Base-by-base conservation (phyloP, 2,797 vertebrate species). In the Acanthis flammea region DNA sequence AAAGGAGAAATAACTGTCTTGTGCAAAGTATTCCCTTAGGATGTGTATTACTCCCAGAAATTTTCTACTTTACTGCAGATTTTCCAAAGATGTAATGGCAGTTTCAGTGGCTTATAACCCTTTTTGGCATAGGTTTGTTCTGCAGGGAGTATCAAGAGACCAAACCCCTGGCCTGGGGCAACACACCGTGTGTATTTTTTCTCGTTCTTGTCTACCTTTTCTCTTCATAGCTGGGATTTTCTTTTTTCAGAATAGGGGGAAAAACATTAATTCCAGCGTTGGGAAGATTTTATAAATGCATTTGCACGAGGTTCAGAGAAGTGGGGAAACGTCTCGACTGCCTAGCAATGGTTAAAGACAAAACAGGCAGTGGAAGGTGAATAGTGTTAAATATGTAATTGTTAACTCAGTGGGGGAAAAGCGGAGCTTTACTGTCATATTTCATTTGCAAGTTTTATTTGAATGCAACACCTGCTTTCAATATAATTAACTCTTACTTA, bases 401-500 rank as follows among this genome's bases (percentile, higher is more conserved):
- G 44, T 76, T 72, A 88, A 47, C 51, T 79, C 39, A 39, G 24
- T 58, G 24, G 60, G 33, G 8, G 0, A 4, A 62, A 82, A 67
- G 21, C 17, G 17, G 72, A 83, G 50, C 39, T 72, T 91, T 74
- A 35, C 42, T 45, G 30, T 66, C 42, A 19, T 61, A 31, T 68
- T 87, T 91, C 48, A 93, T 89, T 74, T 91, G 21, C 74, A 83
- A 58, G 14, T 83, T 88, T 75, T 47, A 51, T 93, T 87, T 88
- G 75, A 74, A 41, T 63, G 48, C 54, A 91, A 74, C 37, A 81
- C 78, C 70, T 92, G 61, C 47, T 91, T 93, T 81, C 55, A 25
- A 18, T 80, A 75, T 83, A 74, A 86, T 92, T 88, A 87, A 89
- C 78, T 83, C 72, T 88, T 95, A 75, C 57, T 94, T 95, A 86